A percentile compares a stretch with the other conserved stretches of the same genome.
These are phyloP conservation scores for Drosophila kepulauana DNA, from an alignment of 1,140 invertebrate species.

Conservation along the genomic window DNA sequence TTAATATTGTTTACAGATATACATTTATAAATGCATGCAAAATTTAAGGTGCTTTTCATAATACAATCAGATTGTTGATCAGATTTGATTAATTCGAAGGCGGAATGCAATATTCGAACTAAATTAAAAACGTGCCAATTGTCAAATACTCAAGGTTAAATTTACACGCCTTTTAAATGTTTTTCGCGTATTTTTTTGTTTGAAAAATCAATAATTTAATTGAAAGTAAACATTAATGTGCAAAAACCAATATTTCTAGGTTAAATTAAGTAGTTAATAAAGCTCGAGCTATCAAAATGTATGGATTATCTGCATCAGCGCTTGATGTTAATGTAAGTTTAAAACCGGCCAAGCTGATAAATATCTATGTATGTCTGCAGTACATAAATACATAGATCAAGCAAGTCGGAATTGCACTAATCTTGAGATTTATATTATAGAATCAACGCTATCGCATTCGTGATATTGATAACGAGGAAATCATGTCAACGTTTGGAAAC, in stretches of 20 bases:
- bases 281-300: slow-evolving; percentile 30
- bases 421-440: slow-evolving; percentile 32
- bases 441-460: slow-evolving; percentile 75
- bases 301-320: slow-evolving; percentile 32
- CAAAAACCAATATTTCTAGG: slow-evolving; percentile 12
- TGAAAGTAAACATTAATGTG: slow-evolving; percentile 23
- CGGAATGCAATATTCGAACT: neutral
- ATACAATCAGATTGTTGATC: neutral
- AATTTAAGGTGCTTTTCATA: slow-evolving; percentile 15
- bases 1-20: slow-evolving; percentile 24
- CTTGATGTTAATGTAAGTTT: slow-evolving; percentile 48
- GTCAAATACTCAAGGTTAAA: slow-evolving; percentile 16
- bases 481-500: slow-evolving; percentile 90
- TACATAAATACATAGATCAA: too few relatives aligned
- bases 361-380: neutral
- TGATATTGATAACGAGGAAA: slow-evolving; percentile 85
- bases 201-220: slow-evolving; percentile 20
- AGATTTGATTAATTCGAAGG: neutral
- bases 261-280: slow-evolving; percentile 17
- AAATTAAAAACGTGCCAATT: neutral
- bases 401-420: too few relatives aligned
- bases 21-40: slow-evolving; percentile 21
- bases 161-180: slow-evolving; percentile 16
- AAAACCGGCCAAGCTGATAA: slow-evolving; percentile 3
- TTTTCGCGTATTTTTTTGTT: slow-evolving; percentile 12